These are phyloP conservation scores for Campoletis raptor DNA, from an alignment of 2,888 invertebrate genomes.

Conservation along the genomic window DNA sequence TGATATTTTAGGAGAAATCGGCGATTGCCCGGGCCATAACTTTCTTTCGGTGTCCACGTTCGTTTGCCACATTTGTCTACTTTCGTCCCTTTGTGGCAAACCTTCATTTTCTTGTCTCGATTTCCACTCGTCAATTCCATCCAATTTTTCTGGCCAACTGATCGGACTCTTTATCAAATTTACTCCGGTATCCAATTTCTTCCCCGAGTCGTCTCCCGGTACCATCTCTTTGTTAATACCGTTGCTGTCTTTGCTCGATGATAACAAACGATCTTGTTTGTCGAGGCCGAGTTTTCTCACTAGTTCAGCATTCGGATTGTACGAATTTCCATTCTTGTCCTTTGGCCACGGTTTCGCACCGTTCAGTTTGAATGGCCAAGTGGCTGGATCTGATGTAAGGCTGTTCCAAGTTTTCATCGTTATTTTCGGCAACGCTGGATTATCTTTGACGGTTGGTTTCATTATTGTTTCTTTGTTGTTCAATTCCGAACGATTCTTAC, in stretches of 20 bases:
- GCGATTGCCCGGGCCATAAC: slow-evolving; percentile 68
- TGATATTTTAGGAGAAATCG: slow-evolving; percentile 74
- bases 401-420: slow-evolving; percentile 80
- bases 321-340: slow-evolving; percentile 80
- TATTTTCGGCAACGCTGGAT: slow-evolving; percentile 73
- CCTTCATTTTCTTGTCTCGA: slow-evolving; percentile 50
- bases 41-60: slow-evolving; percentile 56
- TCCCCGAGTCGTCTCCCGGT: slow-evolving; percentile 38
- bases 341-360: slow-evolving; percentile 82
- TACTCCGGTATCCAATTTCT: slow-evolving; percentile 53
- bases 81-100: slow-evolving; percentile 49
- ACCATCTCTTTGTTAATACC: slow-evolving; percentile 27
- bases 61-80: slow-evolving; percentile 58
- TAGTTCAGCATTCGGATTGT: slow-evolving; percentile 81
- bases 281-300: slow-evolving; percentile 80
- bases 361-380: slow-evolving; percentile 81
- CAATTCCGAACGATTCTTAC: slow-evolving; percentile 61
- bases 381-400: slow-evolving; percentile 80
- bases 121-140: slow-evolving; percentile 60
- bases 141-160: slow-evolving; percentile 73
- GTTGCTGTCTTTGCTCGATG: slow-evolving; percentile 50
- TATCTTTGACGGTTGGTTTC: slow-evolving; percentile 62
- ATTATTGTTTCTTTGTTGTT: slow-evolving; percentile 48
- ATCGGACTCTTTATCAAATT: slow-evolving; percentile 66
- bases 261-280: slow-evolving; percentile 70